A percentile compares a stretch with the other conserved stretches of the same genome.
Evolutionary conservation across 2,797 vertebrate species (phyloP).

Genomic region (Sardinella longiceps): DNA sequence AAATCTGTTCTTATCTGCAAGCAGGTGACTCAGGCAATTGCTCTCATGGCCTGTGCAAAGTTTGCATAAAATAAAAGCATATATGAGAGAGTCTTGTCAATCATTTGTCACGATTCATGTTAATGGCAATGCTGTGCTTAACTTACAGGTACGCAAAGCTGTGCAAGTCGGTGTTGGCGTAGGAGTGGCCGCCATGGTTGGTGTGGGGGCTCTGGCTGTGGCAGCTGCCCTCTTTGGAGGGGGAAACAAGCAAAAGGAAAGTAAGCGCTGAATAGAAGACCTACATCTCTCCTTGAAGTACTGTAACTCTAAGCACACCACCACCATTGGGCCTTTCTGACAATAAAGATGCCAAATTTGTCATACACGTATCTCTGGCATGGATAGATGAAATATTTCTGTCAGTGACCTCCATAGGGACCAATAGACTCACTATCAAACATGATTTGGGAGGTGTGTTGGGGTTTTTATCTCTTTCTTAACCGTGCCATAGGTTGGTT

Average conservation of each 20-base stretch:
- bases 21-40: not conserved
- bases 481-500: slow-evolving; percentile 7
- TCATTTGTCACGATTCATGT: not conserved
- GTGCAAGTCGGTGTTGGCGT: not conserved
- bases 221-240: not conserved
- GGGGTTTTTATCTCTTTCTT: not conserved
- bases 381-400: not conserved
- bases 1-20: no score
- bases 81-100: not conserved
- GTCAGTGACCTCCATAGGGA: not conserved
- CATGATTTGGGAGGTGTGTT: not conserved
- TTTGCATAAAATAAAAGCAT: not conserved
- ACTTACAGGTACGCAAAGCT: not conserved
- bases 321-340: not conserved
- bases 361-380: not conserved
- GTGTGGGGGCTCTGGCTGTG: not conserved
- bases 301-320: not conserved
- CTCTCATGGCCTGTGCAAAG: not conserved
- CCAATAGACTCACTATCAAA: not conserved
- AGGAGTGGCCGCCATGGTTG: not conserved
- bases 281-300: not conserved
- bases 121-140: not conserved
- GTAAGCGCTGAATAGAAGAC: not conserved
- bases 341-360: not conserved
- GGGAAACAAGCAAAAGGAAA: not conserved